A percentile compares a stretch with the other conserved stretches of the same genome.
Evolutionary conservation across 92 coral and sea anemone species (phyloP).

Genomic region (Parazoanthus atlanticus): DNA sequence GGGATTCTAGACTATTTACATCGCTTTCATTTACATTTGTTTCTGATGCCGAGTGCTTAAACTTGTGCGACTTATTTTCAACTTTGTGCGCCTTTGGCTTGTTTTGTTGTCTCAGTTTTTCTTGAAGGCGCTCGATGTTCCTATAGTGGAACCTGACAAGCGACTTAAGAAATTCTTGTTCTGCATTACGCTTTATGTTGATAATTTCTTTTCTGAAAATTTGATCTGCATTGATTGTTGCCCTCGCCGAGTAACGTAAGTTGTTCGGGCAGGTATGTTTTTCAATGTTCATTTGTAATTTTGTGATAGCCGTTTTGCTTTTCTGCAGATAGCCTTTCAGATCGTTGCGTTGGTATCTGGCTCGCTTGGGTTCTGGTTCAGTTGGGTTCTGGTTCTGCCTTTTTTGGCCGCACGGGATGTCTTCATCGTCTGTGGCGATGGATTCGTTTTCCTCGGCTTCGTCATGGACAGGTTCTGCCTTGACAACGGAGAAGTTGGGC

Average conservation of each 20-base stretch:
- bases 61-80: not conserved
- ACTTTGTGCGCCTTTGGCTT: too few species aligned
- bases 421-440: too few species aligned
- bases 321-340: not conserved
- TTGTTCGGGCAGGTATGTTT: not conserved
- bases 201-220: not conserved
- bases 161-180: too few species aligned
- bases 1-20: not conserved
- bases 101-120: too few species aligned
- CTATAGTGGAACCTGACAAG: too few species aligned
- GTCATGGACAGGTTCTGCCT: too few species aligned
- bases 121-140: too few species aligned
- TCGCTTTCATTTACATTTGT: not conserved
- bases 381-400: not conserved
- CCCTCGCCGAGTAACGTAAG: not conserved
- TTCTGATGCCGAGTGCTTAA: conserved; percentile 1
- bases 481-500: not conserved
- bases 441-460: too few species aligned
- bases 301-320: not conserved
- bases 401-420: not conserved
- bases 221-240: conserved; percentile 1
- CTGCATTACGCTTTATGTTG: too few species aligned
- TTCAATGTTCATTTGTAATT: not conserved
- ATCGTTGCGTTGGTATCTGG: not conserved
- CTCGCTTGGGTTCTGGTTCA: not conserved